Base-by-base conservation (phyloP, 2,113 vertebrate species). In the Caranx ignobilis region DNA sequence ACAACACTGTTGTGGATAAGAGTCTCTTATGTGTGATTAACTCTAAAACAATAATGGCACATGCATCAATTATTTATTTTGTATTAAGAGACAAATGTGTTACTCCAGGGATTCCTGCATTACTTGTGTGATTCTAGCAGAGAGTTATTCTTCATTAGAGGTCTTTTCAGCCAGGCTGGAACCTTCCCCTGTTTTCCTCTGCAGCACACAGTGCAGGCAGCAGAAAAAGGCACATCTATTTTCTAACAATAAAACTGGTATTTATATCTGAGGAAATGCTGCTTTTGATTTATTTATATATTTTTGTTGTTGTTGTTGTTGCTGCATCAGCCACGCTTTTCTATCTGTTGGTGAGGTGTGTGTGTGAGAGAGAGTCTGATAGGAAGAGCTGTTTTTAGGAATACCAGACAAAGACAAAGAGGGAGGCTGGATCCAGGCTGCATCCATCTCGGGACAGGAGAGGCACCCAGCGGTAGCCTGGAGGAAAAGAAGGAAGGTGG, bases 401-500 rank as follows among this genome's bases (percentile, higher is more conserved):
- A 84, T 81, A 87, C 82, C 81, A 92, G 50, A 91, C 50, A 18
- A 95, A 96, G 71, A 96, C 74, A 71, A 97, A 97, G 5, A 98
- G 92, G 0, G 96, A 96, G 43, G 96, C 95, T 34, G 95, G 90
- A 72, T 95, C 92, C 19, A 97, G 91, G 52, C 72, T 94, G 56
- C 56, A 85, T 6, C 96, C 95, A 0, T 93, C 55, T 89, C 43
- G 94, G 87, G 95, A 93, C 34, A 91, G 77, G 11, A 98, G 91
- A 0, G 97, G 97, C 59, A 97, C 60, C 0, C 87, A 95, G 1
- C 96, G 89, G 78, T 97, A 97, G 70, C 97, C 97, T 98, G 92
- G 87, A 35, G 90, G 87, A 45, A 54, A 52, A 68, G 48, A 47
- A 76, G 48, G 32, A 80, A 61, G 13, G 19, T 3, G 19, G n/a